Percentiles rank a stretch among this genome's conserved stretches.
phyloP scores from a whole-genome alignment of 2,888 invertebrate species.

The Vannuccia rotundouncinata region DNA sequence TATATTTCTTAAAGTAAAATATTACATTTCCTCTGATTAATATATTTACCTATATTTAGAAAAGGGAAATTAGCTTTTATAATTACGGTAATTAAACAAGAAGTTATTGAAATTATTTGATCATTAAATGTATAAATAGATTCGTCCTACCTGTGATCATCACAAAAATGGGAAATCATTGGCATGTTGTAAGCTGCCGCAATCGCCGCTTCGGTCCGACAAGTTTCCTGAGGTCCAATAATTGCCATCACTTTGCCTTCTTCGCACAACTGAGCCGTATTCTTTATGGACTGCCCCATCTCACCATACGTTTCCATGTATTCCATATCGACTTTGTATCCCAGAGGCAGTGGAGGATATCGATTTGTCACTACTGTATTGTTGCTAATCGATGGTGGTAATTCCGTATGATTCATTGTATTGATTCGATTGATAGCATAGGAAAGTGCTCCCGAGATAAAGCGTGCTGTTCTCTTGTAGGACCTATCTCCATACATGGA shows the following conservation, averaged over 20 bases:
- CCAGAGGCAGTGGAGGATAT: not conserved
- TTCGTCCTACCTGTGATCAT: constrained; percentile 30
- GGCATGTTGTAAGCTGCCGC: constrained; percentile 29
- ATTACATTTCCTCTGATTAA: too few relatives aligned
- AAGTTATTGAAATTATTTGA: too few relatives aligned
- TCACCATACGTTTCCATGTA: constrained; percentile 30
- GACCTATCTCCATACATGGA: not conserved
- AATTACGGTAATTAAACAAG: too few relatives aligned
- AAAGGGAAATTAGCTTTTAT: too few relatives aligned
- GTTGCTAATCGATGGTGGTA: not conserved
- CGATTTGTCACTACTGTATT: not conserved
- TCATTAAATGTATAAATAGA: too few relatives aligned
- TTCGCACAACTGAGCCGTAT: constrained; percentile 10
- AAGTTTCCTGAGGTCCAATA: constrained; percentile 31
- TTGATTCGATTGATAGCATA: constrained; percentile 33
- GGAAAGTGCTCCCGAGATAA: constrained; percentile 25
- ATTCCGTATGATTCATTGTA: not conserved
- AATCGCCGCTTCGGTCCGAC: constrained; percentile 30
- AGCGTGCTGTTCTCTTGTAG: constrained; percentile 20
- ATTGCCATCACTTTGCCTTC: constrained; percentile 27
- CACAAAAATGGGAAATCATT: constrained; percentile 33
- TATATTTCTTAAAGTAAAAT: too few relatives aligned
- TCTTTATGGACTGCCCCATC: constrained; percentile 13
- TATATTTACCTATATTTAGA: too few relatives aligned
- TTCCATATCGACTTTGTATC: constrained; percentile 14